Evolutionary conservation across 2,888 invertebrate genomes (phyloP), one percentile per base, ranked within the genome.

Genomic region (Bugulina stolonifera): DNA sequence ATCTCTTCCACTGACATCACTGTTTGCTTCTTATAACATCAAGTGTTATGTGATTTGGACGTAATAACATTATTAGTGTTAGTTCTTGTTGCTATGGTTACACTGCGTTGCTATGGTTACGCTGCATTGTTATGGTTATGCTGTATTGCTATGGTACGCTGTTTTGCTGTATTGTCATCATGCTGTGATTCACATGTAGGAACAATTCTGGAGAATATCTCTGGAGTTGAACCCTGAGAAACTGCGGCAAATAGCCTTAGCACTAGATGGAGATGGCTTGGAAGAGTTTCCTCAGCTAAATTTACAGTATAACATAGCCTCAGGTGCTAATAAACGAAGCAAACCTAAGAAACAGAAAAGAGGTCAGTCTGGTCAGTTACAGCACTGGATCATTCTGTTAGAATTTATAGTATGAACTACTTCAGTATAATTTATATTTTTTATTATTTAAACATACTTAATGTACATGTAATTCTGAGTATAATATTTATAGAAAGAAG

Each of bases 121-220:
- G n/a, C n/a, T n/a, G n/a, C n/a, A n/a, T n/a, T n/a, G 43, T 43
- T 43, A 43, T 18, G 43, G 43, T 43, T 43, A 18, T 43, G 43
- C 5, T 43, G 5, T 5, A 18, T 43, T 10, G 43, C 43, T n/a
- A n/a, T n/a, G 43, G 5, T 43, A 18, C 18, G 43, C 5, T 43
- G 5, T 5, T 5, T 43, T 10, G 43, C 43, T 43, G 43, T 43
- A 18, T 10, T 43, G 43, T 43, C 43, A 43, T 43, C 43, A 43
- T 18, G 43, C 43, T 43, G 43, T 43, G 43, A 10, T 18, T 43
- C 18, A n/a, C n/a, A n/a, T 43, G 22, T 32, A 64, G 64, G 64
- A 64, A 32, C 64, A 64, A 27, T 64, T 64, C 27, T 64, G 64
- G 64, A 27, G 64, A 64, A 64, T 64, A 32, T 64, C 64, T 2